A percentile compares a stretch with the other conserved stretches of the same genome.
These are phyloP conservation scores for Rhyacichthys aspro DNA, from an alignment of 2,797 vertebrate species.

Conservation along the genomic window DNA sequence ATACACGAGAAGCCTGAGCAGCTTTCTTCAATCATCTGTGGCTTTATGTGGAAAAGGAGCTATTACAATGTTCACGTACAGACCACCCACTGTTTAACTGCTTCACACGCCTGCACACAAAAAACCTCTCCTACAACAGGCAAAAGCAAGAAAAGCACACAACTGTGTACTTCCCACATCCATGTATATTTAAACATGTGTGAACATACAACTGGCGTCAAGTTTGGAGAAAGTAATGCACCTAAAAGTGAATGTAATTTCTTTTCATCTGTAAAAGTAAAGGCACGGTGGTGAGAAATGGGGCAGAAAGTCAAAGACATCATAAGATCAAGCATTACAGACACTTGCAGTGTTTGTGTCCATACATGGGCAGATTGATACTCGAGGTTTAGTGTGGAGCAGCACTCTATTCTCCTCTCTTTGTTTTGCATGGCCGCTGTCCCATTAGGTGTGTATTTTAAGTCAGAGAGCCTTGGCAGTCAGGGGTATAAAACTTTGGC, in stretches of 20 bases:
- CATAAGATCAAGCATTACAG: slow-evolving; percentile 49
- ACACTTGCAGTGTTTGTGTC: slow-evolving; percentile 56
- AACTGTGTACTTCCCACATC: slow-evolving; percentile 3
- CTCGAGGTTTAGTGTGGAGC: slow-evolving; percentile 55
- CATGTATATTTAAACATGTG: slow-evolving; percentile 5
- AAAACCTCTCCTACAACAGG: slow-evolving; percentile 28
- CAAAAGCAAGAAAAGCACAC: slow-evolving; percentile 18
- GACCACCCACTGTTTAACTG: slow-evolving; percentile 75
- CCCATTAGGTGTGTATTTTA: slow-evolving; percentile 22
- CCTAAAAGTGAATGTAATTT: slow-evolving; percentile 10
- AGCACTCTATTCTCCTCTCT: slow-evolving; percentile 28
- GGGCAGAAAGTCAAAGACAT: slow-evolving; percentile 71
- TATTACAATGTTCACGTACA: slow-evolving; percentile 43
- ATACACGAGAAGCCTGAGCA: slow-evolving; percentile 26
- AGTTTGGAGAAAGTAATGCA: slow-evolving; percentile 10
- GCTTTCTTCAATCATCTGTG: slow-evolving; percentile 40
- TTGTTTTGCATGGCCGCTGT: slow-evolving; percentile 29
- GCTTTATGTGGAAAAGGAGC: slow-evolving; percentile 72
- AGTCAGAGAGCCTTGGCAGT: slow-evolving; percentile 33
- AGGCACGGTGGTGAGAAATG: slow-evolving; percentile 57
- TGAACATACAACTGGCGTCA: too few species aligned
- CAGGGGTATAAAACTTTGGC: slow-evolving; percentile 15
- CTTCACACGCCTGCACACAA: slow-evolving; percentile 30
- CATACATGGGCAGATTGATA: slow-evolving; percentile 75
- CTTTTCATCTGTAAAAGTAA: slow-evolving; percentile 37